A percentile compares a stretch with the other conserved stretches of the same genome.
Evolutionary conservation across 1,140 invertebrate species (phyloP).

Genomic region (Drosophila sp.): DNA sequence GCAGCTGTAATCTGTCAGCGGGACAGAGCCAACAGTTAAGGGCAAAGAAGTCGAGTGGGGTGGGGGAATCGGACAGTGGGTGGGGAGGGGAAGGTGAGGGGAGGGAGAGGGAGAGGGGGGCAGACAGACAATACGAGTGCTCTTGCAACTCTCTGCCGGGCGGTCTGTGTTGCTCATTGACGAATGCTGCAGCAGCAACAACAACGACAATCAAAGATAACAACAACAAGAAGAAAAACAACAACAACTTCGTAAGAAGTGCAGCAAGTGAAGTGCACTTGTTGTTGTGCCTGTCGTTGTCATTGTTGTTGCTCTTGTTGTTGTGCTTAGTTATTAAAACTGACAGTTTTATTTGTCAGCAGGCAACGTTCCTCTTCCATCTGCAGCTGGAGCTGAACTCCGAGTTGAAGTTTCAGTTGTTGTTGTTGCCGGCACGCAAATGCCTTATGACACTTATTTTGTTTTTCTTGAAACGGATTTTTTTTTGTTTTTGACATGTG

Average conservation of each 20-base stretch:
- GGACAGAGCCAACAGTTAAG: slow-evolving; percentile 24
- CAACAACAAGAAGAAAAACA: slow-evolving; percentile 19
- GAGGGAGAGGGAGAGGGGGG: slow-evolving; percentile 10
- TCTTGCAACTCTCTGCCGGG: slow-evolving; percentile 30
- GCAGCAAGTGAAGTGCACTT: slow-evolving; percentile 65
- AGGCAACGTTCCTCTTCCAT: slow-evolving; percentile 37
- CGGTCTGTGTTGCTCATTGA: slow-evolving; percentile 49
- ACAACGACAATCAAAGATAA: slow-evolving; percentile 11
- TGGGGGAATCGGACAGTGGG: slow-evolving; percentile 38
- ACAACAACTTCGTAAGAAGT: slow-evolving; percentile 38
- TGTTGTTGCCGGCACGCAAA: slow-evolving; percentile 24
- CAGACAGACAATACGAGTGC: slow-evolving; percentile 30
- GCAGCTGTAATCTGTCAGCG: slow-evolving; percentile 80
- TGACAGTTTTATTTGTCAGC: slow-evolving; percentile 83
- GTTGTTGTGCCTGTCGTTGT: slow-evolving; percentile 25
- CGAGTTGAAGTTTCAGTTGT: not conserved
- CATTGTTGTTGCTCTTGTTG: slow-evolving; percentile 27
- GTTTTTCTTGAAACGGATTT: slow-evolving; percentile 57
- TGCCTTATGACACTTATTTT: slow-evolving; percentile 75
- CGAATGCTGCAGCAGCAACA: slow-evolving; percentile 23
- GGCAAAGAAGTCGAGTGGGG: slow-evolving; percentile 36
- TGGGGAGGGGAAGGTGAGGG: slow-evolving; percentile 37
- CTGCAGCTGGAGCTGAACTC: slow-evolving; percentile 18
- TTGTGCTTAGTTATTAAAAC: slow-evolving; percentile 78
- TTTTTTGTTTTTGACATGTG: slow-evolving; percentile 70